phyloP scores from a whole-genome alignment of 1,140 invertebrate genomes.

The Ganaspis sp. region DNA sequence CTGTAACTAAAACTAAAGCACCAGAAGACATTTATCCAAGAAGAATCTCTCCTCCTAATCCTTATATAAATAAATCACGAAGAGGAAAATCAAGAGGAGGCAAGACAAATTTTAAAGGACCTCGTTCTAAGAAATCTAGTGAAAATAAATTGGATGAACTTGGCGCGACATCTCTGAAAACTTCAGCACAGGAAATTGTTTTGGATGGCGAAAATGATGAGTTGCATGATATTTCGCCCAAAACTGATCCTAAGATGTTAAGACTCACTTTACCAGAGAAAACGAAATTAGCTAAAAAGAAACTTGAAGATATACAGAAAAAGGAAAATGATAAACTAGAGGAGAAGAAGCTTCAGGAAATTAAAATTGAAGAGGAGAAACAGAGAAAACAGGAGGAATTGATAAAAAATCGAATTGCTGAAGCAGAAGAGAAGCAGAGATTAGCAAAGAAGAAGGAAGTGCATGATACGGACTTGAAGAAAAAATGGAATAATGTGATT shows the following conservation, averaged over 20 bases:
- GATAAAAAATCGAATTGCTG: slow-evolving; percentile 33
- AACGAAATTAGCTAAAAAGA: slow-evolving; percentile 1
- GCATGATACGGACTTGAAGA: slow-evolving; percentile 13
- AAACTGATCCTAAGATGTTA: neutral
- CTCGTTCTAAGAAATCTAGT: slow-evolving; percentile 37
- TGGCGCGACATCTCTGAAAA: too few species aligned
- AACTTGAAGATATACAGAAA: slow-evolving; percentile 8
- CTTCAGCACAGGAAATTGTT: too few species aligned
- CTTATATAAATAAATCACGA: slow-evolving; percentile 4
- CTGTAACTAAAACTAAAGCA: slow-evolving; percentile 30
- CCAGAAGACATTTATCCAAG: slow-evolving; percentile 33
- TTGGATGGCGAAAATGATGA: neutral
- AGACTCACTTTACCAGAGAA: neutral
- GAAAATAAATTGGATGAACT: slow-evolving; percentile 34
- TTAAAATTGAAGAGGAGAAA: slow-evolving; percentile 23
- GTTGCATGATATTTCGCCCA: neutral
- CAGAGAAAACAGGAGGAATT: slow-evolving; percentile 31
- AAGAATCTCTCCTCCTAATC: slow-evolving; percentile 45
- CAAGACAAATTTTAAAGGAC: slow-evolving; percentile 37
- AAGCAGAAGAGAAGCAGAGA: slow-evolving; percentile 1
- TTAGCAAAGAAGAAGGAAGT: neutral
- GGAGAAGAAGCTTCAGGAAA: slow-evolving; percentile 31
- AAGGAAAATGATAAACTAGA: neutral
- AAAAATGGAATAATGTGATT: slow-evolving; percentile 20
- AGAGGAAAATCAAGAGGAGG: neutral